These are phyloP conservation scores for Indicator maculatus DNA, from an alignment of 2,113 vertebrate species.

Conservation along the genomic window DNA sequence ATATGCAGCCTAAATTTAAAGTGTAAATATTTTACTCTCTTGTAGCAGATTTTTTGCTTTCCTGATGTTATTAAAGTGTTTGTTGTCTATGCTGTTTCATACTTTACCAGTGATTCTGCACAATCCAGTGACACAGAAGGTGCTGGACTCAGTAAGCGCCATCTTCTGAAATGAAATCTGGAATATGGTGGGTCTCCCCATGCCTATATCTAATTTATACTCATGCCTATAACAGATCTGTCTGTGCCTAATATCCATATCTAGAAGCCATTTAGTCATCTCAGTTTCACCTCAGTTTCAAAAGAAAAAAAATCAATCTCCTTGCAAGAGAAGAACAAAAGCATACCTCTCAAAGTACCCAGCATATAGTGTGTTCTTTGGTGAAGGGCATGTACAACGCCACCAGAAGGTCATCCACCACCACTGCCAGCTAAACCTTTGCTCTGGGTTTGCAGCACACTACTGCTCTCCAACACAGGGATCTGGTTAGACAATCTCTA, in stretches of 20 bases:
- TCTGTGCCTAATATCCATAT: neutral
- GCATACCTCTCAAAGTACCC: neutral
- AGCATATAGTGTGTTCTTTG: rapidly evolving
- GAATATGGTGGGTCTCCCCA: neutral
- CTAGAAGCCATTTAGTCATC: neutral
- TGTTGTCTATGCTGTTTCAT: neutral
- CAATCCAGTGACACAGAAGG: neutral
- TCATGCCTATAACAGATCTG: neutral
- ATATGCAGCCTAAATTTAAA: neutral
- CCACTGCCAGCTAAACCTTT: neutral
- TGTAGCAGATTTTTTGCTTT: neutral
- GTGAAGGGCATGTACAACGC: neutral
- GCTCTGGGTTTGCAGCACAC: no score
- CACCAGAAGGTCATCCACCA: no score
- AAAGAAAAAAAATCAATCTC: neutral
- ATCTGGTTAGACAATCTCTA: neutral
- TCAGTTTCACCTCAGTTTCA: neutral
- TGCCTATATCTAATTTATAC: neutral
- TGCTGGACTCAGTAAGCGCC: neutral
- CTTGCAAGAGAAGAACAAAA: neutral
- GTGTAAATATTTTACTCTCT: neutral
- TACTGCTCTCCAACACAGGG: rapidly evolving
- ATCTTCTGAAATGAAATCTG: neutral
- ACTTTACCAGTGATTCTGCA: neutral
- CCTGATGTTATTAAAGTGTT: neutral